phyloP scores from a whole-genome alignment of 2,113 vertebrate genomes.

The Nibea albiflora region DNA sequence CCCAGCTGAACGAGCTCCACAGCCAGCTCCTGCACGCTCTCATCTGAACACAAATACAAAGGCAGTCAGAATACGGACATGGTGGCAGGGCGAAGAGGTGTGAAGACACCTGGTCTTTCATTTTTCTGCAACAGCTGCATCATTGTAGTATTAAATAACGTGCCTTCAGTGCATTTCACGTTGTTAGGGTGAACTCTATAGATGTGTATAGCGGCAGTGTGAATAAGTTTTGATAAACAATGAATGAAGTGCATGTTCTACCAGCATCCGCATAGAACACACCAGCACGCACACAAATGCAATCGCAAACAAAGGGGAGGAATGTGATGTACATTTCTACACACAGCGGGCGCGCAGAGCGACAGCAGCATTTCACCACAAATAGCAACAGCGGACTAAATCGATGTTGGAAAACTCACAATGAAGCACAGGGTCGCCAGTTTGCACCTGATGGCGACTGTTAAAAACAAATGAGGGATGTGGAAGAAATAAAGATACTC shows the following conservation, averaged over 20 bases:
- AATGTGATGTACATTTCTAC: background rate
- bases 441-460: too few relatives aligned
- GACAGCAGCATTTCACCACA: background rate
- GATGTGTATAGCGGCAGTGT: too few relatives aligned
- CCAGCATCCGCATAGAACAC: background rate
- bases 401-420: background rate
- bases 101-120: background rate
- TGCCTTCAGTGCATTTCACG: background rate
- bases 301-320: background rate
- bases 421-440: too few relatives aligned
- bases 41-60: conserved; percentile 83
- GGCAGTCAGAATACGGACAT: background rate
- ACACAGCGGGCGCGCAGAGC: background rate
- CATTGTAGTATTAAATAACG: background rate
- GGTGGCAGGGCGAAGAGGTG: background rate
- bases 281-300: background rate
- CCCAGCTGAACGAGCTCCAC: conserved; percentile 97
- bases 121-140: background rate
- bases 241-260: background rate
- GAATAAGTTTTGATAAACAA: background rate
- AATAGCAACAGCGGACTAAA: background rate
- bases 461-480: too few relatives aligned
- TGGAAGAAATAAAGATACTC: conserved; percentile 70
- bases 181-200: background rate
- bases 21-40: conserved; percentile 95